Percentiles rank a stretch among this genome's conserved stretches.
Conservation (phyloP, 1,140 invertebrate genomes). For the Condylostylus longicornis region DNA sequence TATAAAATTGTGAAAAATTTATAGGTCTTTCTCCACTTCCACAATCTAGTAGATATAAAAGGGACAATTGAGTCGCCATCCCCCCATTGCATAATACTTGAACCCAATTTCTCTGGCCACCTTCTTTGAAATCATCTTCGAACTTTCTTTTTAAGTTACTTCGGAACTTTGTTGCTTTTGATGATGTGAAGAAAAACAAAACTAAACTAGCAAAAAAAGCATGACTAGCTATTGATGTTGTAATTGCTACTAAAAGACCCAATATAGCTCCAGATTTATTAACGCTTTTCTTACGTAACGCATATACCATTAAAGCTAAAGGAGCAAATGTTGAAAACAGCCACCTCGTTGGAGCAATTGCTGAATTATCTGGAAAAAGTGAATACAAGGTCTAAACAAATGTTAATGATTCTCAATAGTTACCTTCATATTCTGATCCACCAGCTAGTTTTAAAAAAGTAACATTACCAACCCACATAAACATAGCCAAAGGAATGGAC, state of each 20-base stretch:
- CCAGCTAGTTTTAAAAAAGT: slow-evolving; percentile 43
- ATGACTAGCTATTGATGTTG: slow-evolving; percentile 64
- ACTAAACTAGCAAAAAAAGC: slow-evolving; percentile 58
- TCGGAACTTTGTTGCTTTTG: slow-evolving; percentile 67
- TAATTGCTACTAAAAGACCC: slow-evolving; percentile 60
- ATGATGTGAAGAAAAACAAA: slow-evolving; percentile 66
- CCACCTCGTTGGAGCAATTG: slow-evolving; percentile 60
- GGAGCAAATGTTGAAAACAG: slow-evolving; percentile 51
- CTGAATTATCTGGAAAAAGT: slow-evolving; percentile 40
- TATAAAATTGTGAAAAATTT: slow-evolving; percentile 61
- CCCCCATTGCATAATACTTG: slow-evolving; percentile 84
- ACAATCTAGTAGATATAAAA: slow-evolving; percentile 68
- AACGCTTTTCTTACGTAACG: slow-evolving; percentile 49
- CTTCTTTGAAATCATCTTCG: slow-evolving; percentile 70
- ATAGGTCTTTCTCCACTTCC: slow-evolving; percentile 63
- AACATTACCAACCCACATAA: slow-evolving; percentile 55
- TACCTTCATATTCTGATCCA: slow-evolving; percentile 39
- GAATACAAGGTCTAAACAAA: neutral
- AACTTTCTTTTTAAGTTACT: slow-evolving; percentile 51
- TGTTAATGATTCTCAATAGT: slow-evolving; percentile 10
- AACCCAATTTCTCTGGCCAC: slow-evolving; percentile 80
- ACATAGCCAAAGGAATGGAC: slow-evolving; percentile 53
- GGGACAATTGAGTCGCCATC: slow-evolving; percentile 59
- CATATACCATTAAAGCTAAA: slow-evolving; percentile 47
- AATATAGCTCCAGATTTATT: slow-evolving; percentile 52